Evolutionary conservation across 2,797 vertebrate species (phyloP).

Genomic region (Geotrypetes seraphini): DNA sequence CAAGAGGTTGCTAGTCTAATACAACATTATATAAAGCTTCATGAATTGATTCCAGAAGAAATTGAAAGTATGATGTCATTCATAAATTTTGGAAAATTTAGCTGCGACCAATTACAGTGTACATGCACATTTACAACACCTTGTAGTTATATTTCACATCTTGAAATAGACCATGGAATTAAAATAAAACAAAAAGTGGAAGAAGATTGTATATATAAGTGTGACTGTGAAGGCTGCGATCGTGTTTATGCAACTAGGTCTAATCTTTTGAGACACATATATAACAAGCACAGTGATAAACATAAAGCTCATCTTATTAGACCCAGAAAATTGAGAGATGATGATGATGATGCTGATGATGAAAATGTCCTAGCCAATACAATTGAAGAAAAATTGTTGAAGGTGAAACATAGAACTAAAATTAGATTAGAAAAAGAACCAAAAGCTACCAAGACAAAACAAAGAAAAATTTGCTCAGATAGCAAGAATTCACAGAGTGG

Average conservation of each 20-base stretch:
- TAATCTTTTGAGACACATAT: constrained; percentile 84
- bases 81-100: constrained; percentile 67
- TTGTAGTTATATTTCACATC: constrained; percentile 74
- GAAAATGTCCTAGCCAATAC: constrained; percentile 62
- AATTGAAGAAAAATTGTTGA: constrained; percentile 56
- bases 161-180: constrained; percentile 72
- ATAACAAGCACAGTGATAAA: constrained; percentile 89
- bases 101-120: constrained; percentile 80
- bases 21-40: constrained; percentile 87
- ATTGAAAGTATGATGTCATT: constrained; percentile 63
- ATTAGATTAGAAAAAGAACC: constrained; percentile 64
- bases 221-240: constrained; percentile 86
- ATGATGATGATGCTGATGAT: constrained; percentile 72
- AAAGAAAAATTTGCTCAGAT: constrained; percentile 41
- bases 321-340: constrained; percentile 58
- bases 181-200: constrained; percentile 53
- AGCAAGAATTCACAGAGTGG: constrained; percentile 49
- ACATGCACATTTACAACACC: constrained; percentile 67
- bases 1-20: constrained; percentile 77
- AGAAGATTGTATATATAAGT: constrained; percentile 70
- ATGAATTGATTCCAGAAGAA: constrained; percentile 74
- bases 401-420: constrained; percentile 51
- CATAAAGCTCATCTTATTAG: constrained; percentile 77
- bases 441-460: constrained; percentile 55
- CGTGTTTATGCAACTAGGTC: constrained; percentile 90